Percentiles rank a stretch among this genome's conserved stretches.
Conservation (phyloP, 2,113 vertebrate genomes). For the Sterna hirundo region DNA sequence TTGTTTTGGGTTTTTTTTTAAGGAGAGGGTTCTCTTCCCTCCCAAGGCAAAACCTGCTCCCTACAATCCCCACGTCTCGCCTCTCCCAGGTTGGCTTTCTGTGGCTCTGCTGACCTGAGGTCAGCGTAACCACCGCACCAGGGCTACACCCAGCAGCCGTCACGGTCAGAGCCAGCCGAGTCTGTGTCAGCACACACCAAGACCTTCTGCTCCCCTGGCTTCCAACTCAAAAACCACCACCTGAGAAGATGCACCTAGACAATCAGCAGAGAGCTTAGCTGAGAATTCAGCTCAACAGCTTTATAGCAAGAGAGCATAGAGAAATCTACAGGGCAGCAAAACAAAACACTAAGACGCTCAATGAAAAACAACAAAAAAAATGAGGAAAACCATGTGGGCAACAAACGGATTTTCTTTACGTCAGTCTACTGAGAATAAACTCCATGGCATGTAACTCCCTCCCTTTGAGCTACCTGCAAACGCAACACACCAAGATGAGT, state of each 20-base stretch:
- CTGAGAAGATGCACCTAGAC: background rate
- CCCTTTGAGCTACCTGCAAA: background rate
- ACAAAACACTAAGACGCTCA: background rate
- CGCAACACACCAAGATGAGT: background rate
- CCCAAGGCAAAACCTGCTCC: background rate
- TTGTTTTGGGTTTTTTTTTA: background rate
- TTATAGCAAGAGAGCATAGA: fast-evolving
- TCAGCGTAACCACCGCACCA: background rate
- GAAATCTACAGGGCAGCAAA: background rate
- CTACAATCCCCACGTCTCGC: background rate
- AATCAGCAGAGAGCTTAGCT: background rate
- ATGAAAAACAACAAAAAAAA: background rate
- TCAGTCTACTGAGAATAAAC: background rate
- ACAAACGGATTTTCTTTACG: fast-evolving
- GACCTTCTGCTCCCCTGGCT: background rate
- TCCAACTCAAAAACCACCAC: background rate
- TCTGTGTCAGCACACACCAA: background rate
- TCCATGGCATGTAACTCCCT: background rate
- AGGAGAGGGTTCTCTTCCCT: background rate
- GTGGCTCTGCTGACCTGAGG: background rate
- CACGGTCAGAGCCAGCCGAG: background rate
- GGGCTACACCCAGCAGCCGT: background rate
- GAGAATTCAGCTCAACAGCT: background rate
- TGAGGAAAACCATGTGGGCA: background rate
- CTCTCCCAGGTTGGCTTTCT: background rate